A percentile compares a stretch with the other conserved stretches of the same genome.
Evolutionary conservation across 2,113 vertebrate genomes (phyloP).

Genomic region (Taxidea taxus): DNA sequence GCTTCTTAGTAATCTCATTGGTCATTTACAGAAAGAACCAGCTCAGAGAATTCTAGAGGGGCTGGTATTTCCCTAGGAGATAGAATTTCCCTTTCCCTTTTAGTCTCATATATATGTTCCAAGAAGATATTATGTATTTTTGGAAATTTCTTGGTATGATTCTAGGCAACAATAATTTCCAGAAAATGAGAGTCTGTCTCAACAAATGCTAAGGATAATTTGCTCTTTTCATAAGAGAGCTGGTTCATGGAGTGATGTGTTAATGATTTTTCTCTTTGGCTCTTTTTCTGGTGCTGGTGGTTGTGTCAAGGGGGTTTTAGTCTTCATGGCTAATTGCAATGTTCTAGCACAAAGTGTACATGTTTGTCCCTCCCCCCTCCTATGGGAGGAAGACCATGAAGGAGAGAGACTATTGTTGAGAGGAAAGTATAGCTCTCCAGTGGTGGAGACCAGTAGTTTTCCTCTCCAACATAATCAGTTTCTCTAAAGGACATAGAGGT

Average conservation of each 20-base stretch:
- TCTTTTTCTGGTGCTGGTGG: not conserved
- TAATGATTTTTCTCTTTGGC: not conserved
- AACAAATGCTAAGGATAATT: not conserved
- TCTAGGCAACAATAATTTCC: not conserved
- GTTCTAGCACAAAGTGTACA: not conserved
- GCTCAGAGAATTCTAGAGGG: not conserved
- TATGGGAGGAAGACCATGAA: not conserved
- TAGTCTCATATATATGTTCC: not conserved
- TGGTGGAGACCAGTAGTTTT: not conserved
- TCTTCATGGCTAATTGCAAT: not conserved
- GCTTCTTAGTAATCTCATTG: not conserved
- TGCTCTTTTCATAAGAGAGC: not conserved
- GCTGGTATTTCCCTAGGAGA: not conserved
- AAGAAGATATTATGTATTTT: not conserved
- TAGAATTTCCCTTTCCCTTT: not conserved
- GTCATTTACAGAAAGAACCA: not conserved
- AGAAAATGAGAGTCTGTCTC: not conserved
- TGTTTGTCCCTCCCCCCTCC: not conserved
- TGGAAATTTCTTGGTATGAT: not conserved
- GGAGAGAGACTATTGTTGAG: not conserved
- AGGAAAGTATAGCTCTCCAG: not conserved
- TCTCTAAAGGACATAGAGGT: not conserved
- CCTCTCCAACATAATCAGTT: not conserved
- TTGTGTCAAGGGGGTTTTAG: not conserved
- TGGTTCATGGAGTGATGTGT: not conserved